phyloP scores from a whole-genome alignment of 2,888 invertebrate species.

The Rhodophaea formosa region DNA sequence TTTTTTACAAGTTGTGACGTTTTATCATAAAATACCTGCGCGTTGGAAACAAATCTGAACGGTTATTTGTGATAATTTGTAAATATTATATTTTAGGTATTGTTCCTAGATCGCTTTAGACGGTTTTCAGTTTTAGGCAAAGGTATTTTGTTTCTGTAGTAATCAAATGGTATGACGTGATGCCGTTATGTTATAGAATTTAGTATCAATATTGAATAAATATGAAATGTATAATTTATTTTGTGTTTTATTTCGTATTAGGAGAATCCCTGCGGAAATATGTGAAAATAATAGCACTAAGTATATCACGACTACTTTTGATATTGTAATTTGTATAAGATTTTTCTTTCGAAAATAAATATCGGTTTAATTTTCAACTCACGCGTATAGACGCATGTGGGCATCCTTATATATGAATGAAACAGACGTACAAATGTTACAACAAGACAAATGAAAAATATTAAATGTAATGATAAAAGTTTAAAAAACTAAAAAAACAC shows the following conservation, averaged over 20 bases:
- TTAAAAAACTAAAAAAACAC: too few species aligned
- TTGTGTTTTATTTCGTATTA: conserved; percentile 7
- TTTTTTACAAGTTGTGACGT: background rate
- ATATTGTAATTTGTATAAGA: too few species aligned
- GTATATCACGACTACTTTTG: too few species aligned
- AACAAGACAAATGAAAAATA: too few species aligned
- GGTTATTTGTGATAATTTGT: conserved; percentile 47
- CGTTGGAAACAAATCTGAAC: conserved; percentile 17
- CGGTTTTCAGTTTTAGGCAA: conserved; percentile 33
- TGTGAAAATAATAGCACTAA: background rate
- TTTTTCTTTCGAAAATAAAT: too few species aligned
- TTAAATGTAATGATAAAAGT: too few species aligned
- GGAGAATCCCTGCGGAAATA: background rate
- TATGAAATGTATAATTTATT: conserved; percentile 44
- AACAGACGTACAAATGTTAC: too few species aligned
- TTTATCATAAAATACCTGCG: background rate
- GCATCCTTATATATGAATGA: too few species aligned
- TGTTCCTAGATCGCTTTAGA: conserved; percentile 49
- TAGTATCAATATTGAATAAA: conserved; percentile 60
- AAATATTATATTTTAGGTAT: conserved; percentile 41
- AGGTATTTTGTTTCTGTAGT: conserved; percentile 36
- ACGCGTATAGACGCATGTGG: too few species aligned
- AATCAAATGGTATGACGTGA: conserved; percentile 32
- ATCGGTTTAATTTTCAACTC: too few species aligned
- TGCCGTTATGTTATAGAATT: conserved; percentile 50